Evolutionary conservation across 2,113 vertebrate species (phyloP).

Genomic region (Varanus komodoensis): DNA sequence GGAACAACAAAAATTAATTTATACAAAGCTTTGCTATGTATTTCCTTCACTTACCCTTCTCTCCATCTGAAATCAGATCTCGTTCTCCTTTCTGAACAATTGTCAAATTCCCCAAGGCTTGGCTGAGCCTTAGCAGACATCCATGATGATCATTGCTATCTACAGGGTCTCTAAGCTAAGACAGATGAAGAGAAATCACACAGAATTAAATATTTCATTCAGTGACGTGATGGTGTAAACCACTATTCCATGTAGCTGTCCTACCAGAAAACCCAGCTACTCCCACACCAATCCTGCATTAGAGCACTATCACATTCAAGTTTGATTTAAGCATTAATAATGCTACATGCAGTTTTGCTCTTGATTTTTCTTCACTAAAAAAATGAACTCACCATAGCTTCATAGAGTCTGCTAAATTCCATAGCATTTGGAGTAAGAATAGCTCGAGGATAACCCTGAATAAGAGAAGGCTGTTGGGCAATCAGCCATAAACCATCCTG

Average conservation of each 20-base stretch:
- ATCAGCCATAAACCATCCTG: conserved; percentile 97
- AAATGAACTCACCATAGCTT: conserved; percentile 87
- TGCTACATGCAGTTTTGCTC: not conserved
- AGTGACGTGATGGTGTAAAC: conserved; percentile 11
- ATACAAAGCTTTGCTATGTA: not conserved
- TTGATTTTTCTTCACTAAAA: not conserved
- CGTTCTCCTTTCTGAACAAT: conserved; percentile 92
- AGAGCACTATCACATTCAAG: too few relatives aligned
- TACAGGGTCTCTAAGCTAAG: conserved; percentile 85
- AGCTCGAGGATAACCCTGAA: conserved; percentile 91
- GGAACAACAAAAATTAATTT: not conserved
- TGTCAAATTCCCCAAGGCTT: conserved; percentile 93
- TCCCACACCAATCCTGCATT: not conserved
- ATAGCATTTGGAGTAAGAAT: conserved; percentile 94
- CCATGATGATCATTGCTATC: conserved; percentile 82
- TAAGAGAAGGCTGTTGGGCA: conserved; percentile 88
- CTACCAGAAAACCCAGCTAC: not conserved
- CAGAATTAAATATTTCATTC: conserved; percentile 46
- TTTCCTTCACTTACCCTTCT: conserved; percentile 82
- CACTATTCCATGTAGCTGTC: not conserved
- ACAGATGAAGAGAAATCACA: conserved; percentile 65
- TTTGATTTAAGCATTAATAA: not conserved
- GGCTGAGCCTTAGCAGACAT: conserved; percentile 88
- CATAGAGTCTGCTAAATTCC: conserved; percentile 92
- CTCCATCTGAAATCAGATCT: conserved; percentile 93